Percentiles rank a stretch among this genome's conserved stretches.
Evolutionary conservation across 2,797 vertebrate species (phyloP).

Genomic region (Brotogeris chrysoptera): DNA sequence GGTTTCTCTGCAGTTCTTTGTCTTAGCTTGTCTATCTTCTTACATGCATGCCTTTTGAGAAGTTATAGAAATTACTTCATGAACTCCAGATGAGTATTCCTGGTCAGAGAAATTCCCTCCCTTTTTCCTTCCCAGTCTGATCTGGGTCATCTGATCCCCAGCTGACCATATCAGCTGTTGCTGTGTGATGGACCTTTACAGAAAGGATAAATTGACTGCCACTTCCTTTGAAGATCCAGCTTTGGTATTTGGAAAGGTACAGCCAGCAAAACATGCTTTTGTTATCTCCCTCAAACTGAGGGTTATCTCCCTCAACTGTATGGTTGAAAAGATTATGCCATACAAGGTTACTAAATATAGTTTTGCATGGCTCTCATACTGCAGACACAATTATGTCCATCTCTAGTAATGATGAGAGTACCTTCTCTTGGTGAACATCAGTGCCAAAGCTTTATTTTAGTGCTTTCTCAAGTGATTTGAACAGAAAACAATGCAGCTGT

Average conservation of each 20-base stretch:
- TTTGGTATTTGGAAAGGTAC: neutral
- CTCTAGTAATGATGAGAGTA: neutral
- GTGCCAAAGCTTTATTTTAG: conserved; percentile 42
- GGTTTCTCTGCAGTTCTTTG: neutral
- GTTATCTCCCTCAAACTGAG: neutral
- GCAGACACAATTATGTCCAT: neutral
- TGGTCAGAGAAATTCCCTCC: neutral
- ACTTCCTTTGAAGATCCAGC: neutral
- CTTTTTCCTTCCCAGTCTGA: neutral
- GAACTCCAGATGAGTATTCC: neutral
- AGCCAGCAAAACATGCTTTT: neutral
- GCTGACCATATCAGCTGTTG: conserved; percentile 34
- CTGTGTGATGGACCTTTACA: neutral
- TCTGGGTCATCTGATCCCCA: conserved; percentile 5
- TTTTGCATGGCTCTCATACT: neutral
- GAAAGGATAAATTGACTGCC: neutral
- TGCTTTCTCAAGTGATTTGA: neutral
- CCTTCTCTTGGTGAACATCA: neutral
- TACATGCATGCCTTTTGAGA: neutral
- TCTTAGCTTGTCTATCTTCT: neutral
- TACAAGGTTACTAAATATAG: conserved; percentile 3
- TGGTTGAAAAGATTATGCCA: neutral
- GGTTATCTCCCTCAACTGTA: neutral
- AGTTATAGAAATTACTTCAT: neutral
- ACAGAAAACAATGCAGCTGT: neutral